Conservation (phyloP, 35 echinoderm and acorn worm genomes). For the Lytechinus pictus region DNA sequence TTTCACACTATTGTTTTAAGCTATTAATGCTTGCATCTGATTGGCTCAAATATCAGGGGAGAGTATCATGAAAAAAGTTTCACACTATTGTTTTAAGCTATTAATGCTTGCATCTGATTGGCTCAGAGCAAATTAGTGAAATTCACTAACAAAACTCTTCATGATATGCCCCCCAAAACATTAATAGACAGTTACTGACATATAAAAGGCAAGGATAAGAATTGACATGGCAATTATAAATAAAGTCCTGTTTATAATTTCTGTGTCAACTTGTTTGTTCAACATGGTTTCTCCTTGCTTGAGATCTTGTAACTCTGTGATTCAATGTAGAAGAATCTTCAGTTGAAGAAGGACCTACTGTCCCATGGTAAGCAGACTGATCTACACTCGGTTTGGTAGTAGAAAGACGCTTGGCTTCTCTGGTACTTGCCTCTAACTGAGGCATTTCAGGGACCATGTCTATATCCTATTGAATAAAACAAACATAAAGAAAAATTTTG, state of each 20-base stretch:
- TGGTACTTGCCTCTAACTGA: neutral
- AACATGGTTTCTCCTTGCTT: neutral
- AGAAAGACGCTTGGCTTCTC: neutral
- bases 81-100: too few relatives aligned
- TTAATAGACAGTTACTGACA: too few relatives aligned
- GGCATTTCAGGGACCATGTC: slow-evolving; percentile 19
- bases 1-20: too few relatives aligned
- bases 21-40: too few relatives aligned
- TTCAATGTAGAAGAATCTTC: neutral
- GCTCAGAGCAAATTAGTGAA: too few relatives aligned
- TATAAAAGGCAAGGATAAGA: too few relatives aligned
- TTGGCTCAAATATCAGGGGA: too few relatives aligned
- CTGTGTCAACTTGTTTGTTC: neutral
- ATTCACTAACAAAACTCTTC: too few relatives aligned
- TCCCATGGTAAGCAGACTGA: neutral
- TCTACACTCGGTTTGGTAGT: neutral
- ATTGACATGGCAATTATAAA: neutral
- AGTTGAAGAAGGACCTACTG: neutral
- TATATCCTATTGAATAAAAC: neutral
- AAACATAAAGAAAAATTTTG: neutral
- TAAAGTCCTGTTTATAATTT: neutral
- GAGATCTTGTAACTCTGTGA: neutral
- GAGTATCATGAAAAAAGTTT: too few relatives aligned
- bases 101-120: too few relatives aligned
- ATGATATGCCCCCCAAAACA: too few relatives aligned